Evolutionary conservation across 2,888 invertebrate genomes (phyloP).

Genomic region (Scaptomyza flava): DNA sequence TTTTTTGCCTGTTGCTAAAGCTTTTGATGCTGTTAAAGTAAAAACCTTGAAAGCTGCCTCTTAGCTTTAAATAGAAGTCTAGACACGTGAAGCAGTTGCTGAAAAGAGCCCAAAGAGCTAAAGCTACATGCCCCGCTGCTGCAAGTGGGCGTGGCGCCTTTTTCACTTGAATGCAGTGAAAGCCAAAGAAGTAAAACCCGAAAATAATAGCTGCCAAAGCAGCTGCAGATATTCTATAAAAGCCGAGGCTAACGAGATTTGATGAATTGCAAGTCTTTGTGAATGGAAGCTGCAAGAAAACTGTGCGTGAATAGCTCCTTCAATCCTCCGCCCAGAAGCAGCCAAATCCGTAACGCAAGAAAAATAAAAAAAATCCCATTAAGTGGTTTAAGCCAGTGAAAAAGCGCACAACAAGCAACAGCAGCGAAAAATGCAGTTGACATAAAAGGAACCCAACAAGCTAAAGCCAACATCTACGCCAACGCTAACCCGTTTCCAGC

Average conservation of each 20-base stretch:
- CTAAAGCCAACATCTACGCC: conserved; percentile 21
- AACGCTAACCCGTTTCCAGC: conserved; percentile 4
- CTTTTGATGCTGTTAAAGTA: background rate
- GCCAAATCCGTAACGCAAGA: conserved; percentile 22
- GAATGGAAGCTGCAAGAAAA: conserved; percentile 70
- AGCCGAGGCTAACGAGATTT: conserved; percentile 77
- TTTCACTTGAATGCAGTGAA: conserved; percentile 50
- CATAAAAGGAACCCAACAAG: conserved; percentile 55
- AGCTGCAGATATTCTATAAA: conserved; percentile 77
- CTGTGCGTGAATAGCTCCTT: conserved; percentile 66
- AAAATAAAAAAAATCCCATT: conserved; percentile 55
- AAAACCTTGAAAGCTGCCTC: conserved; percentile 14
- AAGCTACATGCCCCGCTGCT: conserved; percentile 10
- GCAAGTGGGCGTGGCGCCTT: conserved; percentile 46
- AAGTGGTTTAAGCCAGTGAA: conserved; percentile 73
- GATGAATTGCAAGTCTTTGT: conserved; percentile 78
- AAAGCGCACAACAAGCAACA: conserved; percentile 54
- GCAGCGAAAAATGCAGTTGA: conserved; percentile 75
- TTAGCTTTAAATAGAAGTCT: conserved; percentile 27
- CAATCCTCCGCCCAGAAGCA: conserved; percentile 6
- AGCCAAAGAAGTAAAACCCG: conserved; percentile 37
- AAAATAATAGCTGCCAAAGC: conserved; percentile 56
- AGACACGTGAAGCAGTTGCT: conserved; percentile 1
- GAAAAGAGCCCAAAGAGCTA: background rate
- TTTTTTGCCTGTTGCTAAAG: conserved; percentile 7